Base-by-base conservation (phyloP, 2,888 invertebrate genomes). In the Azorinus chamasolen region DNA sequence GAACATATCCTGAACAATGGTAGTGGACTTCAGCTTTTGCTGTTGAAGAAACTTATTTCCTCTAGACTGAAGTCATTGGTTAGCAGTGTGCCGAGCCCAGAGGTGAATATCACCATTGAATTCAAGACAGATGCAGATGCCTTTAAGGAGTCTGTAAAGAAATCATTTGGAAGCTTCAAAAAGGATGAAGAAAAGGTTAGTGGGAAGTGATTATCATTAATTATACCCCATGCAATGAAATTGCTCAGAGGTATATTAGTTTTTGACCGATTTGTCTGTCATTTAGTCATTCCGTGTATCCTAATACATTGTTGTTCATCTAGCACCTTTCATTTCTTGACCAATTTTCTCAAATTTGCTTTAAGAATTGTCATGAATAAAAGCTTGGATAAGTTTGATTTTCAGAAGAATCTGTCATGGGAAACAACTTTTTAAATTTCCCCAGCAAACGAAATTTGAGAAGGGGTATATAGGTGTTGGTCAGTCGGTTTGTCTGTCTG, bases 1-100 rank as follows among this genome's bases (percentile, higher is more conserved):
- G 95, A 96, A 18, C 95, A 96, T 84, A 95, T 98, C 54, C 94
- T 97, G 70, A 96, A 96, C 81, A 95, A 96, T 89, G 97, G 97
- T 27, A 97, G 97, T 91, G 96, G 96, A 27, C 66, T 88, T 16
- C 90, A 92, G 50, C 64, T 92, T 32, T 95, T 97, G 80, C 95
- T 96, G 91, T 94, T 98, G 91, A 96, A 96, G 93, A 96, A 96
- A 90, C 94, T 96, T 22, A 96, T 97, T 24, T 95, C 95, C 51
- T 95, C 95, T 20, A 97, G 97, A 91, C 95, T 98, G 88, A 93
- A 96, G 61, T 95, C 96, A 86, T 94, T 98, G 83, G 95, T 97
- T 72, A 96, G 96, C 90, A 96, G 96, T 88, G 95, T 96, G 62
- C 96, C 96, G n/a, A 96, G 96, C 92, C 95, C 96, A 66, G 96